Base-by-base conservation (phyloP, 2,888 invertebrate genomes). In the Andrena haemorrhoa region DNA sequence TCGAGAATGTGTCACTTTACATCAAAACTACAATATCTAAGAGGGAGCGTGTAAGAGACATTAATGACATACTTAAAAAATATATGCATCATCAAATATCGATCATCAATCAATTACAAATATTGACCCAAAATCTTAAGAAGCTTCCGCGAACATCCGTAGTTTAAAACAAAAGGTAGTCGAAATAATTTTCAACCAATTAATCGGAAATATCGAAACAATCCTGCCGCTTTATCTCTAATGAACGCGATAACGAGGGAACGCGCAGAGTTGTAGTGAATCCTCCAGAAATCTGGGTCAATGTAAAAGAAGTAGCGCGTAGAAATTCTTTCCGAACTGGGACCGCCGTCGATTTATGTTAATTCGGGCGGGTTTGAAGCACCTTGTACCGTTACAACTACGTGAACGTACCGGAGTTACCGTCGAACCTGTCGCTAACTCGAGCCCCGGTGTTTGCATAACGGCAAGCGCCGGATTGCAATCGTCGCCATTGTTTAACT, bases 321-420 rank as follows among this genome's bases (percentile, higher is more conserved):
- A 91, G 90, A 89, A 89, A 91, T 87, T 84, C 87, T 85, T 86
- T 82, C 63, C 64, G 70, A 84, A 77, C 61, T 73, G 73, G 61
- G 82, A 84, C 82, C 82, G 82, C 94, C 94, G 87, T 95, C 95
- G 66, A 95, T 92, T 92, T 93, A 93, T 93, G 93, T 88, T 93
- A 93, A 93, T 93, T 90, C 84, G 88, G 86, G 80, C 83, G 86
- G 85, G 86, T 89, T 89, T 80, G 83, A 85, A 87, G 90, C 86
- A 89, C 88, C 84, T 87, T 73, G 86, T 92, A 91, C 93, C 93
- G 93, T 92, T 93, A 93, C 86, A 74, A 64, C 58, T 86, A 73
- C 86, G 85, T 82, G 79, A 88, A 82, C 72, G 79, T 61, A 72
- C 82, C 81, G 80, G 79, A 80, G 79, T 75, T 79, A 80, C 75